Evolutionary conservation across 2,888 invertebrate species (phyloP), one percentile per base, ranked within the genome.

Genomic region (Sesamia inferens): DNA sequence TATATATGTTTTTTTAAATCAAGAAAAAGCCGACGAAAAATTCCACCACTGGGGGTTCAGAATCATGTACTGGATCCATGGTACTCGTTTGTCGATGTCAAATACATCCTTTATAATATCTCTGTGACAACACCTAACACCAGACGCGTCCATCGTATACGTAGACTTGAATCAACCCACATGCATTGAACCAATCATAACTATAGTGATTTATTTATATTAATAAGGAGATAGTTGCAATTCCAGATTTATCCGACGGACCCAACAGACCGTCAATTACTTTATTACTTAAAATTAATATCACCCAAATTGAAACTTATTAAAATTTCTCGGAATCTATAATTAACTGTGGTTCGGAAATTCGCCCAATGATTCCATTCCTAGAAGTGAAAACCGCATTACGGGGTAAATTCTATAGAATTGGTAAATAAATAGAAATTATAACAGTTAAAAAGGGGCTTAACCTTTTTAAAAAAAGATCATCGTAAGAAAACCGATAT

Each of bases 381-480:
- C 51, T 57, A 42, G 22, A 42, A 39, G 51, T 55, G 16, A 13
- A 48, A 61, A 61, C 54, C 54, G 16, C 44, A 44, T 31, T 63
- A 63, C 57, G 44, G 19, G 31, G 16, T 57, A 31, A 22, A 31
- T 44, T 70, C 70, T 31, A 69, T 70, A 24, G 51, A 58, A n/a
- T 3, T 78, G 16, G 13, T 71, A 47, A 69, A 57, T 71, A 7
- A 63, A 31, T 51, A 39, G 42, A 42, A 22, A 0, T 2, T 8
- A n/a, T 14, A 2, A 61, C 13, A 39, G 4, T 5, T 5, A 42
- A 58, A 61, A 61, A 39, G 13, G 39, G 31, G 39, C 7, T 13
- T 19, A n/a, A 8, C 5, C 0, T 19, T 4, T n/a, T 2, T 4
- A n/a, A 51, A 51, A 51, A 7, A 3, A 10, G 8, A 4, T 10